Evolutionary conservation across 2,888 invertebrate species (phyloP).

Genomic region (Catocala fraxini): DNA sequence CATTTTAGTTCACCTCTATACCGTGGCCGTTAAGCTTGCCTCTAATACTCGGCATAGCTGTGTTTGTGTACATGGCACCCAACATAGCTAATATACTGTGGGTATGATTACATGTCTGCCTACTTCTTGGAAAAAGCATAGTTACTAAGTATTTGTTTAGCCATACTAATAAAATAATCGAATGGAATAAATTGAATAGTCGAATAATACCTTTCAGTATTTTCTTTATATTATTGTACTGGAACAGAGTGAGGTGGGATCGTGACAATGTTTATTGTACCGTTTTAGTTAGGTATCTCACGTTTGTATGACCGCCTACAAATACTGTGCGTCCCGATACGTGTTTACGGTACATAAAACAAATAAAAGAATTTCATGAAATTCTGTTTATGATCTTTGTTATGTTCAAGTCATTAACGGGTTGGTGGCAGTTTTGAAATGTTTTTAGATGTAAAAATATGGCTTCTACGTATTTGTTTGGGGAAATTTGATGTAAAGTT

Average conservation of each 20-base stretch:
- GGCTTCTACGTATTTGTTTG: no score
- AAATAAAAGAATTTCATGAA: constrained; percentile 41
- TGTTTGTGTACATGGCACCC: no score
- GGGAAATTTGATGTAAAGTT: no score
- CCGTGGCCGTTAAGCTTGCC: no score
- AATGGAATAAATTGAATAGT: not conserved
- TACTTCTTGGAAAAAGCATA: no score
- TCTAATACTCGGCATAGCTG: no score
- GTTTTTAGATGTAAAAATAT: constrained; percentile 3
- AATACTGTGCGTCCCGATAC: constrained; percentile 33
- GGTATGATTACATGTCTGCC: no score
- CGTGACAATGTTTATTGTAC: constrained; percentile 47
- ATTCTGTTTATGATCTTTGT: constrained; percentile 33
- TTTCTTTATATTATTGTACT: constrained; percentile 34
- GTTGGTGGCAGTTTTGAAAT: constrained; percentile 43
- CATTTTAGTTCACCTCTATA: no score
- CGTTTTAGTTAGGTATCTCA: constrained; percentile 54
- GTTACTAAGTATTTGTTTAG: no score
- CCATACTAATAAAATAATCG: not conserved
- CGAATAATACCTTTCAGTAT: constrained; percentile 45
- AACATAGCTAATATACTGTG: no score
- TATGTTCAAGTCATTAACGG: constrained; percentile 20
- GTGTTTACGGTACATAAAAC: constrained; percentile 19
- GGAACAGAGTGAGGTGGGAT: constrained; percentile 51
- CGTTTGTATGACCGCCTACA: constrained; percentile 65